Conservation (phyloP, 23 tunicate species). For the Ciona savignyi region DNA sequence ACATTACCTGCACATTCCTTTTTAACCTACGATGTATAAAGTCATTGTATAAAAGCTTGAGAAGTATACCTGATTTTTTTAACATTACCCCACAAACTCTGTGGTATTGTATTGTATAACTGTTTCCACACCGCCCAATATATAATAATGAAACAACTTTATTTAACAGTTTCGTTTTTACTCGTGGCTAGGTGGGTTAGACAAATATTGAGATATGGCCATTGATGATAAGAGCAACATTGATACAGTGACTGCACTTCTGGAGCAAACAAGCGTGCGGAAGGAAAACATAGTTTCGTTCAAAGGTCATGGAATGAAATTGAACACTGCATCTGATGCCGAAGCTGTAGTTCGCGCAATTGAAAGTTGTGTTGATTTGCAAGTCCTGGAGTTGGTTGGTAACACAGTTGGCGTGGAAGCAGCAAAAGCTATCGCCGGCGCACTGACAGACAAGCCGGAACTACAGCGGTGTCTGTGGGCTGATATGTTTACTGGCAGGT, state of each 20-base stretch:
- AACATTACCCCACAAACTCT: too few relatives aligned
- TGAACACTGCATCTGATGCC: constrained; percentile 43
- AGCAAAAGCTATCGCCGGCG: constrained; percentile 59
- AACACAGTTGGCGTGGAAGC: constrained; percentile 79
- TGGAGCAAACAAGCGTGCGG: constrained; percentile 20
- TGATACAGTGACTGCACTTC: constrained; percentile 5
- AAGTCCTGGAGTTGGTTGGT: constrained; percentile 64
- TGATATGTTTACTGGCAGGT: constrained; percentile 75
- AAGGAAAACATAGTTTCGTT: constrained; percentile 30
- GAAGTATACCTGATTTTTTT: too few relatives aligned
- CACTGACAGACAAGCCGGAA: constrained; percentile 25
- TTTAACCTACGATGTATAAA: too few relatives aligned
- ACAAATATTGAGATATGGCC: too few relatives aligned
- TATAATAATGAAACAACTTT: too few relatives aligned
- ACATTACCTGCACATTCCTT: too few relatives aligned
- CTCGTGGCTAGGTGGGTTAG: too few relatives aligned
- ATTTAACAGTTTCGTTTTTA: too few relatives aligned
- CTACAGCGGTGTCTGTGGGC: constrained; percentile 77
- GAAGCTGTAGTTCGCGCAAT: constrained; percentile 42
- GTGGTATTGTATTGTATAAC: too few relatives aligned
- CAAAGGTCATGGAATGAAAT: constrained; percentile 23
- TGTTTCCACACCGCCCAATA: too few relatives aligned
- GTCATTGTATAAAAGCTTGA: too few relatives aligned
- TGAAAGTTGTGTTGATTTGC: constrained; percentile 28
- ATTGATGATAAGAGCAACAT: too few relatives aligned